Percentiles rank a stretch among this genome's conserved stretches.
Conservation (phyloP, 2,113 vertebrate species). For the Nannobrachium achirus region DNA sequence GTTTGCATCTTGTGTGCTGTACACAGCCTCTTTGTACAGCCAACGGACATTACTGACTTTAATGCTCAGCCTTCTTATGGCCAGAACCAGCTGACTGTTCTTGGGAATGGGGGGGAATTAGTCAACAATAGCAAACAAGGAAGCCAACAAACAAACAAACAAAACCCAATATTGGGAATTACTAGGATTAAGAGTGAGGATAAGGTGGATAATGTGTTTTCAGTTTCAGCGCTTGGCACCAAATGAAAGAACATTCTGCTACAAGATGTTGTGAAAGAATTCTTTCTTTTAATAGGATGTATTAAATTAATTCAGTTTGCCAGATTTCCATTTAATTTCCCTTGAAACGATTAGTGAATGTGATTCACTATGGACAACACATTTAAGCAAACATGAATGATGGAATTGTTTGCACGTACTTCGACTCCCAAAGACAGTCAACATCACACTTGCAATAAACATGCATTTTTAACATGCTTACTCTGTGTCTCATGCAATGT, state of each 20-base stretch:
- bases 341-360: slow-evolving; percentile 6
- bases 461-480: no score
- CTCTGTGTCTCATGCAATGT: no score
- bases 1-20: no score
- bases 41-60: background rate
- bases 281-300: slow-evolving; percentile 25
- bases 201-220: slow-evolving; percentile 38
- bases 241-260: slow-evolving; percentile 38
- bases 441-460: no score
- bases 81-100: no score
- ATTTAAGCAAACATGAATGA: background rate
- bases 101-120: slow-evolving; percentile 4
- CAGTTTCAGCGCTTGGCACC: slow-evolving; percentile 35
- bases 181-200: slow-evolving; percentile 16
- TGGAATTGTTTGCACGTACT: no score
- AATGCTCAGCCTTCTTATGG: background rate
- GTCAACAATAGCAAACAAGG: slow-evolving; percentile 10
- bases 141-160: slow-evolving; percentile 52
- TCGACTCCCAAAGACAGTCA: no score
- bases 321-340: slow-evolving; percentile 38
- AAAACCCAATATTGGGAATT: slow-evolving; percentile 23
- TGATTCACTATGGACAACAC: slow-evolving; percentile 28
- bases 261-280: slow-evolving; percentile 44
- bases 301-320: slow-evolving; percentile 26
- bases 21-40: background rate